Evolutionary conservation across 2,888 invertebrate species (phyloP).

Genomic region (Dermolepida albohirtum): DNA sequence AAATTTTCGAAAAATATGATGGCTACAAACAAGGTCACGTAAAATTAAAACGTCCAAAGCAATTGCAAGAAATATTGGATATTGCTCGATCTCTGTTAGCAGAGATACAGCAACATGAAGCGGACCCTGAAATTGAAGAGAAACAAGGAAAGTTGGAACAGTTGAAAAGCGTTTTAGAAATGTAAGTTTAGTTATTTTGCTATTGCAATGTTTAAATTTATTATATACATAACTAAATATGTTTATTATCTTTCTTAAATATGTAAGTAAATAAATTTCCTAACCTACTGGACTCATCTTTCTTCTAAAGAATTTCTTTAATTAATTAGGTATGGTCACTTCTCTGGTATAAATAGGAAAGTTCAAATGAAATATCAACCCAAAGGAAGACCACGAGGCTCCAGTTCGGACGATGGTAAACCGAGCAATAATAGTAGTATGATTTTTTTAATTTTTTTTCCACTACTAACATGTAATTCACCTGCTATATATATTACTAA

Average conservation of each 20-base stretch:
- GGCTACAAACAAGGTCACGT: constrained; percentile 96
- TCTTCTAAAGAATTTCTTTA: no score
- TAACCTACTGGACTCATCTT: no score
- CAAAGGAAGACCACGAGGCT: constrained; percentile 89
- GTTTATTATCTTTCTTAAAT: no score
- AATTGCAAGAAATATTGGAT: constrained; percentile 97
- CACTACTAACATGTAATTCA: neutral
- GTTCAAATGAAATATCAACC: constrained; percentile 99
- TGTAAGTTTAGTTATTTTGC: constrained; percentile 72
- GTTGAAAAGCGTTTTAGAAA: constrained; percentile 98
- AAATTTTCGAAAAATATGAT: constrained; percentile 97
- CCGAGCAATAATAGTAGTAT: constrained; percentile 58
- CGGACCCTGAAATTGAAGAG: constrained; percentile 94
- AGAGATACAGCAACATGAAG: constrained; percentile 89
- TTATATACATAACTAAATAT: no score
- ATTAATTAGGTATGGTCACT: constrained; percentile 91
- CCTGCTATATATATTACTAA: neutral
- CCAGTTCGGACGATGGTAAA: constrained; percentile 95
- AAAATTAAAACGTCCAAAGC: constrained; percentile 96
- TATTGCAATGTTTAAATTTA: neutral
- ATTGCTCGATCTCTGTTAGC: constrained; percentile 90
- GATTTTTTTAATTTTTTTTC: constrained; percentile 47
- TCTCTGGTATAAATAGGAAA: constrained; percentile 99
- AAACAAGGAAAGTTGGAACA: constrained; percentile 98
- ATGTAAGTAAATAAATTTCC: no score